Percentiles rank a stretch among this genome's conserved stretches.
Evolutionary conservation across 1,140 invertebrate species (phyloP).

Genomic region (Parasteatoda tepidariorum): DNA sequence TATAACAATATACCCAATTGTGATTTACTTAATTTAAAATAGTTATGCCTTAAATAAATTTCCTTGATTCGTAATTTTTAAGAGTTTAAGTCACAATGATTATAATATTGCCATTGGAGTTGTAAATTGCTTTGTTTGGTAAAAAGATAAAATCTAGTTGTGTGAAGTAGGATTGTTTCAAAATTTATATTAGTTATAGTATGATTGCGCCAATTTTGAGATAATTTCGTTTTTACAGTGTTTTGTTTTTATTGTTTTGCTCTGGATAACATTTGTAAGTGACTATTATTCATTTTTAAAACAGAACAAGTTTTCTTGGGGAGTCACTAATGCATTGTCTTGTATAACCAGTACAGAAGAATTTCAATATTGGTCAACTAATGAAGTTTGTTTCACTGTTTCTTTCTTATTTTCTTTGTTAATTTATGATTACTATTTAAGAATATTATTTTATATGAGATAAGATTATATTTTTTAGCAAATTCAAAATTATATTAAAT

Average conservation of each 20-base stretch:
- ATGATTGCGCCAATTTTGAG: too few relatives aligned
- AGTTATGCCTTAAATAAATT: too few relatives aligned
- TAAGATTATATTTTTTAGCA: neutral
- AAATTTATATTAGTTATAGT: too few relatives aligned
- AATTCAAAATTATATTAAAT: neutral
- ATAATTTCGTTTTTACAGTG: too few relatives aligned
- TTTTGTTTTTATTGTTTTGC: neutral
- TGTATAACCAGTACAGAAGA: conserved; percentile 34
- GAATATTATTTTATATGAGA: neutral
- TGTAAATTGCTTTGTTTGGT: too few relatives aligned
- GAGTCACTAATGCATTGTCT: neutral
- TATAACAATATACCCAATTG: too few relatives aligned
- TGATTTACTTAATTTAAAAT: too few relatives aligned
- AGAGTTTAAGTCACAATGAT: too few relatives aligned
- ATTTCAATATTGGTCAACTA: conserved; percentile 31
- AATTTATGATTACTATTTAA: neutral
- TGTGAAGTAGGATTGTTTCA: too few relatives aligned
- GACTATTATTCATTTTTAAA: neutral
- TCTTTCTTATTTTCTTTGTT: neutral
- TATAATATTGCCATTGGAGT: too few relatives aligned
- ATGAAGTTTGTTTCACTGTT: neutral
- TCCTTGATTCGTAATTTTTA: too few relatives aligned
- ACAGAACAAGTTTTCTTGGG: conserved; percentile 24
- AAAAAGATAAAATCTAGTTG: too few relatives aligned
- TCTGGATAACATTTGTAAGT: neutral